Percentiles rank a stretch among this genome's conserved stretches.
phyloP scores from a whole-genome alignment of 1,140 invertebrate genomes.

The Caerostris darwini region DNA sequence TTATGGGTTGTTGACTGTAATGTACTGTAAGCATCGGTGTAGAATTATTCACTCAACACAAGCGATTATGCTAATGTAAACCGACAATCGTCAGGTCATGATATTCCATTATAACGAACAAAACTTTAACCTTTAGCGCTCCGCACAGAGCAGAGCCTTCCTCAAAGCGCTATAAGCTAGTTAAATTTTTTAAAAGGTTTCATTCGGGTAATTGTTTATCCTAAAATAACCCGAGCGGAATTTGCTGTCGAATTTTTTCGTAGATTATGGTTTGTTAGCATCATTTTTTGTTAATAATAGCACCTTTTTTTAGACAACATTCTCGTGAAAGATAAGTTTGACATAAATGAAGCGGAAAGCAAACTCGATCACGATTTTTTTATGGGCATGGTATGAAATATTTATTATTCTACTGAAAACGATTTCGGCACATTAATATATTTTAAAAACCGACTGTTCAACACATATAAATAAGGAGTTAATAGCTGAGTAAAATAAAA shows the following conservation, averaged over 20 bases:
- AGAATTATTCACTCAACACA: slow-evolving; percentile 77
- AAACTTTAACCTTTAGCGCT: slow-evolving; percentile 68
- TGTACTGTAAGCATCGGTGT: slow-evolving; percentile 75
- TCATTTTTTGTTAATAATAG: slow-evolving; percentile 69
- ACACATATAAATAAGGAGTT: no score
- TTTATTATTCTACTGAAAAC: no score
- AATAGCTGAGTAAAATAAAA: no score
- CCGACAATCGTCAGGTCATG: slow-evolving; percentile 65
- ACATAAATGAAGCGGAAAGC: slow-evolving; percentile 5
- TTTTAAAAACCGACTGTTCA: no score
- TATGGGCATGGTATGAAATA: background rate
- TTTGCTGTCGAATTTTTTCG: slow-evolving; percentile 51
- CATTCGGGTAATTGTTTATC: slow-evolving; percentile 23
- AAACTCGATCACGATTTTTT: background rate
- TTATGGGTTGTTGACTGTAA: slow-evolving; percentile 77
- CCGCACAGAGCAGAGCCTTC: background rate
- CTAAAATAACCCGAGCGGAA: slow-evolving; percentile 2
- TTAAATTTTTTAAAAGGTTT: slow-evolving; percentile 12
- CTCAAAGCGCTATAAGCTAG: slow-evolving; percentile 14
- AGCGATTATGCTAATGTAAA: slow-evolving; percentile 74
- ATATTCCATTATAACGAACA: slow-evolving; percentile 72
- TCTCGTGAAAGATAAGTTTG: background rate
- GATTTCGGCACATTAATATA: no score
- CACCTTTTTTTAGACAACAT: slow-evolving; percentile 24
- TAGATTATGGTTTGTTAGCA: slow-evolving; percentile 65